phyloP scores from a whole-genome alignment of 2,113 vertebrate species.

The Ranitomeya variabilis region DNA sequence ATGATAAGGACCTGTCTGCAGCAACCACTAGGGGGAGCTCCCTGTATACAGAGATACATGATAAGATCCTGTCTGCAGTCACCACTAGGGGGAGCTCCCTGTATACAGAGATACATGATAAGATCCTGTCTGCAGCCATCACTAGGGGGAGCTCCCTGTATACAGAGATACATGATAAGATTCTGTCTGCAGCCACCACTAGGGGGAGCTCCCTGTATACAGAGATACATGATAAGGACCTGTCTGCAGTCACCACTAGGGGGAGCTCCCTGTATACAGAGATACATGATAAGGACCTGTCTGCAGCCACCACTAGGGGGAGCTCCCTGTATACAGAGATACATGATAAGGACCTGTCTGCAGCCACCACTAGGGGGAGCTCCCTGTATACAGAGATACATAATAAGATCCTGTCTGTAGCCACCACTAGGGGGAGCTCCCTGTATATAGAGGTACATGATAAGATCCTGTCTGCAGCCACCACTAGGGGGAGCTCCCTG shows the following conservation, averaged over 20 bases:
- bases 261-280: background rate
- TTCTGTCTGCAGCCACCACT: background rate
- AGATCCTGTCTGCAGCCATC: background rate
- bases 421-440: background rate
- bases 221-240: background rate
- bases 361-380: background rate
- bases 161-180: background rate
- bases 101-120: no score
- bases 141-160: background rate
- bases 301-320: background rate
- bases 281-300: background rate
- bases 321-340: no score
- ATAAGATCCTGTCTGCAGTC: background rate
- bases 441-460: background rate
- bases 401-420: background rate
- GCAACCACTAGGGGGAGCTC: background rate
- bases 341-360: background rate
- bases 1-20: background rate
- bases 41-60: background rate
- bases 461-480: background rate
- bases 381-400: background rate
- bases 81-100: background rate
- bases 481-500: background rate
- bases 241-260: background rate
- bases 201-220: background rate